Base-by-base conservation (phyloP, 2,888 invertebrate species). In the Gnatocerus cornutus region DNA sequence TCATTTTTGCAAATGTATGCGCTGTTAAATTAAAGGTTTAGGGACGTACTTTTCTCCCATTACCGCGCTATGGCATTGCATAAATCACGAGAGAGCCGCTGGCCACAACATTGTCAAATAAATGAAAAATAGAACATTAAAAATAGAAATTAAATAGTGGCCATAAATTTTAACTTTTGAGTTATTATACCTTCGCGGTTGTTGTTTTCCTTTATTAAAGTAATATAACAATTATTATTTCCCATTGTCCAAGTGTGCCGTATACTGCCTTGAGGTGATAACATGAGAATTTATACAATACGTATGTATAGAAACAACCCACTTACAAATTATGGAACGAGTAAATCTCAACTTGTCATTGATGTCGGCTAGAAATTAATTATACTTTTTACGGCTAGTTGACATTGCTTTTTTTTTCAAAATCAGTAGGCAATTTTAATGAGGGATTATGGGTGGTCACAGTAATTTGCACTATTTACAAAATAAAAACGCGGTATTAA, bases 261-360 rank as follows among this genome's bases (percentile, higher is more conserved):
- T 50, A 27, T 30, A 43, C 12, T 21, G 56, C 59, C 59, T 59
- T 59, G 59, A 56, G 56, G 41, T 46, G 45, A 48, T 59, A 59
- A 16, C 46, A 13, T 12, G 16, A 46, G 29, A 46, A 59, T 59
- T 59, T 59, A 59, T 59, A 46, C n/a, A n/a, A n/a, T n/a, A n/a
- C n/a, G 13, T 21, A 21, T 21, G 21, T 21, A 14, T 30, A 8
- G n/a, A 29, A 30, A 13, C 46, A 46, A 12, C 59, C 59, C 33
- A 46, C 59, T 13, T 59, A 48, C 59, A 14, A 46, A 59, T 59
- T 59, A 59, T 46, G 9, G 33, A 30, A 45, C 45, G 30, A 14
- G 46, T 59, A 59, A 46, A 59, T 46, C 59, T 46, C n/a, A 46
- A 33, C 7, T 46, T 59, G 59, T 59, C 59, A 33, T 48, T 48